Evolutionary conservation across 2,797 vertebrate species (phyloP), one percentile per base, ranked within the genome.

Genomic region (Sebastes nivosus): DNA sequence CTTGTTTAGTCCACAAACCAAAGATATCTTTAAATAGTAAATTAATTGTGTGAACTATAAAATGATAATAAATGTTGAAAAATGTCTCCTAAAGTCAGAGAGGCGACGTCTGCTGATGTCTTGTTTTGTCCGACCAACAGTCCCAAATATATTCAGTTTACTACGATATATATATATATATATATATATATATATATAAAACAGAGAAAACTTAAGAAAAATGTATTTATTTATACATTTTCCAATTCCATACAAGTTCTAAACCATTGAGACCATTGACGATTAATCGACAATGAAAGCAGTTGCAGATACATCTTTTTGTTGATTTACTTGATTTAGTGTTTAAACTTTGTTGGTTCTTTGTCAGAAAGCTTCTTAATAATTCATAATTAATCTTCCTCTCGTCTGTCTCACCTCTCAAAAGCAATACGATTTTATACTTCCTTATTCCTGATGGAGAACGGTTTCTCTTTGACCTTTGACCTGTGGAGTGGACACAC

Each of bases 391-490:
- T 61, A 32, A 69, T 38, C 52, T 64, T 77, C 55, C 30, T 69
- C 25, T 55, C 10, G 10, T 69, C 36, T 27, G 1, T 68, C 55
- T 77, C 60, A 7, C 5, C 4, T 75, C 66, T 81, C 18, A 42
- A 69, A 75, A 75, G 87, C 85, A 90, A 86, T 90, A 89, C 72
- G 29, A 67, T 55, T 72, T 59, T 4, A 4, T 60, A 18, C 24
- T 60, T 78, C 29, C 3, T 29, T 12, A 7, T 59, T 75, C 27
- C 32, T 71, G 2, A 55, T 3, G 2, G 64, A 57, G 27, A 3
- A 38, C 6, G 20, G 11, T 74, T 57, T 12, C 16, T 34, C 29
- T 8, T 36, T 27, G 6, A 38, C 38, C 18, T 64, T 52, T 73
- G 72, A 60, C 36, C 52, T 70, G 55, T 34, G 36, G 66, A 75